Conservation (phyloP, 1,140 invertebrate species). For the Apis cerana region DNA sequence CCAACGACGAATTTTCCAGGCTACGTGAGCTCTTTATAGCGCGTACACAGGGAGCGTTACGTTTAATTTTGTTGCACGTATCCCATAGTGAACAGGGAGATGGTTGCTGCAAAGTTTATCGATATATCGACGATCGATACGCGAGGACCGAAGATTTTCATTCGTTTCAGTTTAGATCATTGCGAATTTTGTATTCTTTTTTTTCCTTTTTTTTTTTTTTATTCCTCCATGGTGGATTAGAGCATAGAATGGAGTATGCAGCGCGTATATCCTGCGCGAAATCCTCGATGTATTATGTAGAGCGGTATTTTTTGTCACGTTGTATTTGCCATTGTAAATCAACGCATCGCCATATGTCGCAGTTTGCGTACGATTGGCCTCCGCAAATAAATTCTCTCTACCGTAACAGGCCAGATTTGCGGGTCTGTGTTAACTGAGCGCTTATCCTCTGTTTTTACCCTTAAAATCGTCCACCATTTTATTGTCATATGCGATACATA, state of each 20-base stretch:
- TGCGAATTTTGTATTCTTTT: too few relatives aligned
- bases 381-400: neutral
- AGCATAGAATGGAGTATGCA: neutral
- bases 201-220: too few relatives aligned
- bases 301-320: neutral
- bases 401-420: neutral
- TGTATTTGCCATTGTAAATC: neutral
- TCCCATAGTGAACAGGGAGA: too few relatives aligned
- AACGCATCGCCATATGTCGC: neutral
- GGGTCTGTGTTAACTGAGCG: neutral
- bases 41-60: neutral
- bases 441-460: neutral
- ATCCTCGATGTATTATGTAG: neutral
- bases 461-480: neutral
- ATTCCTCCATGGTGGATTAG: neutral
- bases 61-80: neutral
- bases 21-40: constrained; percentile 4
- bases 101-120: neutral
- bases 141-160: too few relatives aligned
- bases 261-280: neutral
- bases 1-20: constrained; percentile 3
- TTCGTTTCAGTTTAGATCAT: neutral
- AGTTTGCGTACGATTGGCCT: neutral
- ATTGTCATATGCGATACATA: neutral
- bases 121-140: neutral